Evolutionary conservation across 2,888 invertebrate species (phyloP), one percentile per base, ranked within the genome.

Genomic region (Drosophila kambysellisi): DNA sequence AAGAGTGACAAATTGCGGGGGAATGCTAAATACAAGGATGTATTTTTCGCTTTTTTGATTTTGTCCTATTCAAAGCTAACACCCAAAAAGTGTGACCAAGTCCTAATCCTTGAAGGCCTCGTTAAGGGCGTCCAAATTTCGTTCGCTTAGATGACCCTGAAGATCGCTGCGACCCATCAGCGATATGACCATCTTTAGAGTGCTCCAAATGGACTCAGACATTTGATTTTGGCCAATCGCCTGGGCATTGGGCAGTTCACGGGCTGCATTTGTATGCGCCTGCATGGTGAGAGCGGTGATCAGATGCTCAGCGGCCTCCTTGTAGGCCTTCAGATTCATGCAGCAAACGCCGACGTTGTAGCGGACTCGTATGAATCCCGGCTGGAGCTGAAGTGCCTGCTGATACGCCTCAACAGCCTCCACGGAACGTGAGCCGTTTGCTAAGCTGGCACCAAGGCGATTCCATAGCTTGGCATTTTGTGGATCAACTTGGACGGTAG

Each of bases 281-380:
- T 99, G 99, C 93, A 98, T 96, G 93, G 98, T 98, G 43, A 99
- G 94, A 0, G 99, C 99, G 5, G 96, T 96, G 57, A 99, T 93
- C 88, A 99, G 96, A 94, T 99, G 99, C 92, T 99, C 99, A 17
- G 97, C 97, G 8, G 99, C 99, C 74, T 99, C 97, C 91, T 96
- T 98, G 91, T 99, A 97, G 52, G 98, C 98, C 83, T 97, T 96
- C 53, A 99, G 95, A 93, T 99, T 99, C 94, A 99, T 97, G 92
- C 99, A 99, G 70, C 98, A 98, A 64, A 99, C 99, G 33, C 99
- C 99, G 69, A 99, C 96, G 94, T 99, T 99, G 92, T 99, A 99
- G 72, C 99, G 95, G 9, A 99, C 99, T 70, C 99, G 95, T 76
- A 99, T 98, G 93, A 98, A 99, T 3, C 99, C 99, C 8, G 99